Conservation (phyloP, 2,888 invertebrate species). For the Leptopilina myrica region DNA sequence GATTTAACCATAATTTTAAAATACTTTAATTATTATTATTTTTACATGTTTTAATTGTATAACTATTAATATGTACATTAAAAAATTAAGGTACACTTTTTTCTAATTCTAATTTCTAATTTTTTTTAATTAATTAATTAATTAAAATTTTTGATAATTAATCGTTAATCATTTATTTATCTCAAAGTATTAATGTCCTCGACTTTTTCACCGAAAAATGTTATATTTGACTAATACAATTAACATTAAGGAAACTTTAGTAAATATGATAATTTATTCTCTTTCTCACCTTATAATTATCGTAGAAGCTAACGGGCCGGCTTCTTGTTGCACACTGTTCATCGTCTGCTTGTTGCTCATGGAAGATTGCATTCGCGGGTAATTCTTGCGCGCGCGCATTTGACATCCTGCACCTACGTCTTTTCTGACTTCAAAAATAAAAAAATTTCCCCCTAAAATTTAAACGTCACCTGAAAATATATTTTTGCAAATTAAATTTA, state of each 20-base stretch:
- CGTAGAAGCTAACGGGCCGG: conserved; percentile 77
- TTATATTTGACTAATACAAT: background rate
- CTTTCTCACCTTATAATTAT: conserved; percentile 73
- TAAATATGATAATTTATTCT: too few relatives aligned
- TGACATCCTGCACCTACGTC: conserved; percentile 56
- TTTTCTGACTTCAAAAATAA: conserved; percentile 41
- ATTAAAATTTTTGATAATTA: background rate
- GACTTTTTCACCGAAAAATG: too few relatives aligned
- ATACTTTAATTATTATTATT: too few relatives aligned
- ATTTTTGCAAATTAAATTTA: too few relatives aligned
- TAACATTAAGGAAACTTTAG: background rate
- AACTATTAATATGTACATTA: too few relatives aligned
- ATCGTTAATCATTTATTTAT: too few relatives aligned
- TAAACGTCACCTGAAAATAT: conserved; percentile 1
- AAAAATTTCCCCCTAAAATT: background rate
- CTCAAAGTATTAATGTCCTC: too few relatives aligned
- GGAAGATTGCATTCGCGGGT: conserved; percentile 56
- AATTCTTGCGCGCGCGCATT: conserved; percentile 54
- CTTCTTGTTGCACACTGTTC: conserved; percentile 71
- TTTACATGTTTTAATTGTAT: too few relatives aligned
- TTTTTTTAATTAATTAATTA: too few relatives aligned
- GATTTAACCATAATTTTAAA: too few relatives aligned
- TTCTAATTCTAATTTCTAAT: too few relatives aligned
- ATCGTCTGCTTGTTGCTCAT: conserved; percentile 66
- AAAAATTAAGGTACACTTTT: too few relatives aligned